These are phyloP conservation scores for Gerris lacustris DNA, from an alignment of 2,888 invertebrate species.

Conservation along the genomic window DNA sequence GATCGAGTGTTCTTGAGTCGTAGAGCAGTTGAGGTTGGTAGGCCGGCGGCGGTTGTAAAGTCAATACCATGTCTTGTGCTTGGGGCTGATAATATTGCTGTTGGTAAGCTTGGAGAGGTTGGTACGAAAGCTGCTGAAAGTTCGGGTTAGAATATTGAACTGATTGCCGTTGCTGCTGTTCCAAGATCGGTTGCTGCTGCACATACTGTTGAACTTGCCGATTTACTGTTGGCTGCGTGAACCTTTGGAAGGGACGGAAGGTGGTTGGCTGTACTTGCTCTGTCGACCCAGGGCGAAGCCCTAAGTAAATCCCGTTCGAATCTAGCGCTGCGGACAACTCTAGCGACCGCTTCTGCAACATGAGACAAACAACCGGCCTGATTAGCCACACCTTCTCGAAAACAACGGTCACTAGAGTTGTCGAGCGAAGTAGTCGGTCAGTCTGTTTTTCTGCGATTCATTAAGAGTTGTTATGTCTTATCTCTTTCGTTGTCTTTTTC, in stretches of 20 bases:
- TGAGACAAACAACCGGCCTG: constrained; percentile 13
- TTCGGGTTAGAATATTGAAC: constrained; percentile 27
- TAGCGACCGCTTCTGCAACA: constrained; percentile 27
- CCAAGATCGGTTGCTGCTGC: constrained; percentile 12
- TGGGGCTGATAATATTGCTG: constrained; percentile 31
- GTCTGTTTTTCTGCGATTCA: no score
- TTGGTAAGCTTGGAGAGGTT: constrained; percentile 30
- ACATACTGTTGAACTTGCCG: constrained; percentile 14
- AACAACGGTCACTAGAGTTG: not conserved
- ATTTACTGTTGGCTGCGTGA: constrained; percentile 8
- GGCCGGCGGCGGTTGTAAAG: not conserved
- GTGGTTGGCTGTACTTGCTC: constrained; percentile 37
- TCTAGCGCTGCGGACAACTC: constrained; percentile 9
- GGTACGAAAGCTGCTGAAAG: constrained; percentile 28
- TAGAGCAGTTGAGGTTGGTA: constrained; percentile 15
- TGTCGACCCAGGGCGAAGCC: constrained; percentile 22
- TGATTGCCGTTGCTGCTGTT: not conserved
- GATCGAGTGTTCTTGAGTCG: constrained; percentile 27
- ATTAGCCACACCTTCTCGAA: not conserved
- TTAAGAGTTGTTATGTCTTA: no score
- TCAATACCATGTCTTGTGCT: constrained; percentile 21
- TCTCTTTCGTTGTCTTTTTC: no score
- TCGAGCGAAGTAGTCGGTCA: not conserved
- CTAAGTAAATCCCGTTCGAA: not conserved
- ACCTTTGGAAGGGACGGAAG: constrained; percentile 35